Conservation (phyloP, 2,797 vertebrate species). For the Heterohyrax brucei region DNA sequence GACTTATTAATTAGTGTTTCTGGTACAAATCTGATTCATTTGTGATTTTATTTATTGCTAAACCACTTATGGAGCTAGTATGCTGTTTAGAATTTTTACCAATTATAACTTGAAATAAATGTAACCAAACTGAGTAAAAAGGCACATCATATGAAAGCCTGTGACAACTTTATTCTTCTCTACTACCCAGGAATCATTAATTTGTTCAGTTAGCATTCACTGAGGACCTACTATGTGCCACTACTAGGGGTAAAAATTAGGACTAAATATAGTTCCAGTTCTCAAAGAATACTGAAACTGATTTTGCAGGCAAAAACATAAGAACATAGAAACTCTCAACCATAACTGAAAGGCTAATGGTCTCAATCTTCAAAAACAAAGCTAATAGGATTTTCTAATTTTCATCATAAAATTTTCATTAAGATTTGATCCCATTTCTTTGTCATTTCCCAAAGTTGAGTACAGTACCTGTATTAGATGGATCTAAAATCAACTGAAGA, state of each 20-base stretch:
- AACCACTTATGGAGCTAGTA: background rate
- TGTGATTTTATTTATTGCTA: background rate
- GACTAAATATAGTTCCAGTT: background rate
- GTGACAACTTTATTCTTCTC: constrained; percentile 20
- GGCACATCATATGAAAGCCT: constrained; percentile 1
- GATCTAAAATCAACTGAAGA: constrained; percentile 89
- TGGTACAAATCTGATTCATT: constrained; percentile 21
- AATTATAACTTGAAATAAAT: constrained; percentile 48
- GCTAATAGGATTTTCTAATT: constrained; percentile 24
- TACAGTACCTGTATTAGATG: constrained; percentile 90
- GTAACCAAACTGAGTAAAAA: constrained; percentile 54
- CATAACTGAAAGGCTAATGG: constrained; percentile 29
- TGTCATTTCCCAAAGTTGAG: background rate
- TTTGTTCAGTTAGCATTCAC: constrained; percentile 35
- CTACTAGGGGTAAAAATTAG: constrained; percentile 4
- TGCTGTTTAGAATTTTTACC: constrained; percentile 25
- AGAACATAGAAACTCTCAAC: constrained; percentile 21
- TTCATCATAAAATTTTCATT: constrained; percentile 56
- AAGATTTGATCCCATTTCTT: constrained; percentile 59
- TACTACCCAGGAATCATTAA: constrained; percentile 18
- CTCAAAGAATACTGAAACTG: constrained; percentile 22
- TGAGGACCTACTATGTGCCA: background rate
- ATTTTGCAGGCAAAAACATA: constrained; percentile 31
- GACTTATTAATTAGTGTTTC: constrained; percentile 19
- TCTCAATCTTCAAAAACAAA: constrained; percentile 55